These are phyloP conservation scores for Colinus virginianus DNA, from an alignment of 2,113 vertebrate species.

Conservation along the genomic window DNA sequence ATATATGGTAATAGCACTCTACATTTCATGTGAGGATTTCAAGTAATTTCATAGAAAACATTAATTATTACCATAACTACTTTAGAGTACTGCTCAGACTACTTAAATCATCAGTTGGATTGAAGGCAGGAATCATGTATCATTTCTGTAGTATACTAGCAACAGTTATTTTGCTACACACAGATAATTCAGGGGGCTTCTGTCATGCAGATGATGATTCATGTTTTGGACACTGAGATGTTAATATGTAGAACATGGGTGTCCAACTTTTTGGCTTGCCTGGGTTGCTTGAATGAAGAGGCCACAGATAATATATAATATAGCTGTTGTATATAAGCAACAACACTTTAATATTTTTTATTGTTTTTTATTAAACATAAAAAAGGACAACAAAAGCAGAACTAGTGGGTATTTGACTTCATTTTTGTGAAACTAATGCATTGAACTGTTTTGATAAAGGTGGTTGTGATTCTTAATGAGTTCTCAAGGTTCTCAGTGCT, in stretches of 20 bases:
- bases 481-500: too few species aligned
- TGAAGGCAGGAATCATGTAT: not conserved
- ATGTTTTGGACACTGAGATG: not conserved
- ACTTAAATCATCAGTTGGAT: not conserved
- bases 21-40: slow-evolving; percentile 6
- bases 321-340: too few species aligned
- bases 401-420: too few species aligned
- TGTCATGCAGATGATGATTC: not conserved
- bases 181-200: not conserved
- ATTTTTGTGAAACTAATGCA: too few species aligned
- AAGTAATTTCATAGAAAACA: not conserved
- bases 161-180: not conserved
- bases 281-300: not conserved
- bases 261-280: not conserved
- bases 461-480: too few species aligned
- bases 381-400: not conserved
- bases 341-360: too few species aligned
- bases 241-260: not conserved
- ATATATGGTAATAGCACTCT: not conserved
- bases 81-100: not conserved
- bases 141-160: not conserved
- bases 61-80: not conserved
- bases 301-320: not conserved
- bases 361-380: not conserved
- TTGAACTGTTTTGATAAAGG: too few species aligned